Conservation (phyloP, 2,888 invertebrate species). For the Xylophagus ater region DNA sequence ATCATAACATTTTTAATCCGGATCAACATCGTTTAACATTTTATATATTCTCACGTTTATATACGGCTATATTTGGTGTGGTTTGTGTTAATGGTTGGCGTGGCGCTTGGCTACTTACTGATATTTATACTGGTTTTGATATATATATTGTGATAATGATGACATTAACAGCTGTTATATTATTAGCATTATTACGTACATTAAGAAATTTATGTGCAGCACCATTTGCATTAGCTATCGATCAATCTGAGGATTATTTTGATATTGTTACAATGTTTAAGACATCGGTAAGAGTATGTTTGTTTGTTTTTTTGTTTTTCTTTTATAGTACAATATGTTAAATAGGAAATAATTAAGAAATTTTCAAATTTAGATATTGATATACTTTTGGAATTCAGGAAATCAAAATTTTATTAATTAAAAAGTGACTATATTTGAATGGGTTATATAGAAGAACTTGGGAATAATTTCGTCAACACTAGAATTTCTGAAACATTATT, state of each 20-base stretch:
- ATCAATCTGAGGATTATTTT: constrained; percentile 67
- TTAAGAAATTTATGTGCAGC: constrained; percentile 72
- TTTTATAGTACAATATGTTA: no score
- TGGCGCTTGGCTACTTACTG: constrained; percentile 65
- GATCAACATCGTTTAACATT: constrained; percentile 56
- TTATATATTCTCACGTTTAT: constrained; percentile 58
- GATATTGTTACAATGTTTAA: constrained; percentile 77
- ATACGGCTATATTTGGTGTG: constrained; percentile 64
- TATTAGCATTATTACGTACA: constrained; percentile 56
- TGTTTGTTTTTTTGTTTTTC: background rate
- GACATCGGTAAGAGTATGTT: constrained; percentile 53
- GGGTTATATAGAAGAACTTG: no score
- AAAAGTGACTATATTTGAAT: no score
- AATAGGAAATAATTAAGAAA: no score
- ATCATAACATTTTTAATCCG: constrained; percentile 50
- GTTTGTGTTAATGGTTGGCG: constrained; percentile 83
- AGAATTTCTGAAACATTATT: no score
- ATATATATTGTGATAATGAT: constrained; percentile 47
- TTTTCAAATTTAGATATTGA: no score
- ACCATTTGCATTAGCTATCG: constrained; percentile 67
- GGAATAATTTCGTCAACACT: no score
- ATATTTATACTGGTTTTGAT: constrained; percentile 50
- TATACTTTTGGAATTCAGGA: no score
- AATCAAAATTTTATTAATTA: no score
- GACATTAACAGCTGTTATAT: constrained; percentile 53